A percentile compares a stretch with the other conserved stretches of the same genome.
Evolutionary conservation across 2,797 vertebrate genomes (phyloP).

Genomic region (Lagodon rhomboides): DNA sequence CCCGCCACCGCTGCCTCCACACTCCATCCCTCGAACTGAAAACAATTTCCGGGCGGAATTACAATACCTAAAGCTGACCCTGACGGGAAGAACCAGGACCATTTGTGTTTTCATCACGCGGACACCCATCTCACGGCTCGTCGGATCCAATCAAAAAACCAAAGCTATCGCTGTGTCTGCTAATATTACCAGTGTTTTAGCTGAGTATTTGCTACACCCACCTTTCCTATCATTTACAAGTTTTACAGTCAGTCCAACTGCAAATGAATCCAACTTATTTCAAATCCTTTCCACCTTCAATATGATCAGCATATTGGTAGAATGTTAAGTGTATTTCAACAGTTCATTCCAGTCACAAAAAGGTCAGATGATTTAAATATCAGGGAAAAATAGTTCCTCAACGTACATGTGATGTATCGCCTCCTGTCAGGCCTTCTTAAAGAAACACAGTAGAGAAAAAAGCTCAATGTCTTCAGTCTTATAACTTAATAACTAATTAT

Average conservation of each 20-base stretch:
- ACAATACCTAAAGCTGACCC: background rate
- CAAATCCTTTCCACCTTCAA: background rate
- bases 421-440: constrained; percentile 39
- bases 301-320: background rate
- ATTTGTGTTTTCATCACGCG: background rate
- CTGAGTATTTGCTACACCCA: background rate
- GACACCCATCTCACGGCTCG: constrained; percentile 12
- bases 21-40: background rate
- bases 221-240: background rate
- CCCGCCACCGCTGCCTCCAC: background rate
- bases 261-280: constrained; percentile 4
- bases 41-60: constrained; percentile 9
- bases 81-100: constrained; percentile 15
- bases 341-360: background rate
- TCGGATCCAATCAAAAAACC: constrained; percentile 10
- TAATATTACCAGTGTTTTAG: too few relatives aligned
- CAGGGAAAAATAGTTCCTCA: constrained; percentile 28
- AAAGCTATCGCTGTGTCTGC: background rate
- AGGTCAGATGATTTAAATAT: background rate
- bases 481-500: constrained; percentile 25
- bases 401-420: constrained; percentile 1
- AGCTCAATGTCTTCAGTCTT: constrained; percentile 7
- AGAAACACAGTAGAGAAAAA: constrained; percentile 12
- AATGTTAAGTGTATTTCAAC: background rate
- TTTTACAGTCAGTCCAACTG: constrained; percentile 10